phyloP scores from a whole-genome alignment of 2,888 invertebrate species.

The Athalia rosae region DNA sequence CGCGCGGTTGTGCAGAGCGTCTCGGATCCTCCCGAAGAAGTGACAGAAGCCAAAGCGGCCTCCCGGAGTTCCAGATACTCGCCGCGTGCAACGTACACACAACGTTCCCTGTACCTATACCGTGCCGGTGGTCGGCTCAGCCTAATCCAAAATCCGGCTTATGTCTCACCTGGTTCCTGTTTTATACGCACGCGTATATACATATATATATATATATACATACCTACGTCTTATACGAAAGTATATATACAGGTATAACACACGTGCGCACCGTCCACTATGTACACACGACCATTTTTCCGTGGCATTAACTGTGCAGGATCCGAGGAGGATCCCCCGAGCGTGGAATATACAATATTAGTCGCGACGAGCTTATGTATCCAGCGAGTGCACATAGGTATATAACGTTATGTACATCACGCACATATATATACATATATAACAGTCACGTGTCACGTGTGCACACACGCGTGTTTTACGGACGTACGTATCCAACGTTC shows the following conservation, averaged over 20 bases:
- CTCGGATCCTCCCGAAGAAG: conserved; percentile 15
- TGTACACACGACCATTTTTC: too few species aligned
- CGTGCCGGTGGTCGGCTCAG: conserved; percentile 57
- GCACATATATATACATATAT: conserved; percentile 4
- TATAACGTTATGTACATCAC: conserved; percentile 5
- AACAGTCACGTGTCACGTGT: conserved; percentile 17
- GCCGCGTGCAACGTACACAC: neutral
- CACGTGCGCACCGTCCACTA: neutral
- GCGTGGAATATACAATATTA: too few species aligned
- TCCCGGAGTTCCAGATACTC: conserved; percentile 46
- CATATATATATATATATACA: too few species aligned
- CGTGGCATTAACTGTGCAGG: too few species aligned
- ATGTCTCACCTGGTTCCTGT: conserved; percentile 65
- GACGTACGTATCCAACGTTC: conserved; percentile 11
- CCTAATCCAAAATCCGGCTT: conserved; percentile 72
- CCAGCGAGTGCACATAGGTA: too few species aligned
- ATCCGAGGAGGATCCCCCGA: too few species aligned
- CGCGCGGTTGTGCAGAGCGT: conserved; percentile 35
- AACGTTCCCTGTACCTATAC: neutral
- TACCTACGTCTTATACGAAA: conserved; percentile 45
- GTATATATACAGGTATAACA: conserved; percentile 55
- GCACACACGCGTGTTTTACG: conserved; percentile 13
- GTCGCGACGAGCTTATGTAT: too few species aligned
- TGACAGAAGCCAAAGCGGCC: conserved; percentile 47
- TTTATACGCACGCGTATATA: conserved; percentile 57